Base-by-base conservation (phyloP, 2,888 invertebrate species). In the Cheilosia vulpina region DNA sequence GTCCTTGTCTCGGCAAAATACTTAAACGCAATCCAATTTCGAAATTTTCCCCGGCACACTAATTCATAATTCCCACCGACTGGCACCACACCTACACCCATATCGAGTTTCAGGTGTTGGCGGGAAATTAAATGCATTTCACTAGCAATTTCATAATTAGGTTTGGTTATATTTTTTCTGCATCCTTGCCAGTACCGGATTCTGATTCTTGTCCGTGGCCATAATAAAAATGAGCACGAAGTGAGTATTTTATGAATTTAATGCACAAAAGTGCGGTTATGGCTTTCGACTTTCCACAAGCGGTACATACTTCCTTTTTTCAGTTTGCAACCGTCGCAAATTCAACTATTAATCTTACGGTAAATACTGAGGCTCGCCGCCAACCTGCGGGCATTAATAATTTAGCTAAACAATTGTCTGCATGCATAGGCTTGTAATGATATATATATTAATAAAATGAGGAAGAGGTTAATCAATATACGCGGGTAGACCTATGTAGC, bases 61-160 rank as follows among this genome's bases (percentile, higher is more conserved):
- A 79, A 83, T 79, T 83, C 69, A 75, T 79, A 57, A 50, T 57
- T 76, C 57, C 17, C 57, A 52, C 31, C 24, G 53, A 31, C 15
- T 11, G 9, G 13, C 4, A 52, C 38, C 4, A 13, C 50, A 38
- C 62, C 55, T 31, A 68, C 31, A 43, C 38, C 17, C 60, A 68
- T 45, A 55, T 76, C 55, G 50, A 55, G 57, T 65, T 60, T 53
- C 73, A 83, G 73, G 73, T 79, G 79, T 73, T 69, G 79, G 55
- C 52, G 83, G 73, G 72, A 73, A 79, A 83, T 83, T 68, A 84
- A 80, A 79, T 80, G 83, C 75, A 84, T 80, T 80, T 69, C 79
- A 69, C 73, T 84, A 79, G 53, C 31, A 15, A 57, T 83, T 72
- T 84, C 79, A 75, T 84, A 84, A 84, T 79, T 80, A 79, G 73